phyloP scores from a whole-genome alignment of 2,888 invertebrate genomes.

The Amphipyra tragopoginis region DNA sequence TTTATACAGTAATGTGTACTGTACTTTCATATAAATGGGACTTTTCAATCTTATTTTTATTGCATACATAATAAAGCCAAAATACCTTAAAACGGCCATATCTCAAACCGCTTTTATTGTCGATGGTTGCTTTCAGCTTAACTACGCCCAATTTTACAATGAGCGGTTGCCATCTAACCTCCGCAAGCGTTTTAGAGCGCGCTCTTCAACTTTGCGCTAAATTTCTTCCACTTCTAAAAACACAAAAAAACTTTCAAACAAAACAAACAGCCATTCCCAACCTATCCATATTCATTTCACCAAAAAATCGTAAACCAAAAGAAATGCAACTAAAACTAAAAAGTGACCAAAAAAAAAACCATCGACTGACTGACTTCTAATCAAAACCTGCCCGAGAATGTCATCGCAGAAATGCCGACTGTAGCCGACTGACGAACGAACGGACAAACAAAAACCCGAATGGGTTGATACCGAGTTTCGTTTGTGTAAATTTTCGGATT shows the following conservation, averaged over 20 bases:
- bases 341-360: conserved; percentile 16
- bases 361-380: conserved; percentile 72
- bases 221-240: conserved; percentile 1
- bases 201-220: neutral
- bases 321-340: conserved; percentile 51
- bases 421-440: conserved; percentile 57
- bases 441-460: conserved; percentile 80
- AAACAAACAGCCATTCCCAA: conserved; percentile 11
- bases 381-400: conserved; percentile 82
- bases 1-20: too few species aligned
- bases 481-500: conserved; percentile 87
- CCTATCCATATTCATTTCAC: conserved; percentile 61
- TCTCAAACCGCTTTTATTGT: too few species aligned
- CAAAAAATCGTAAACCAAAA: conserved; percentile 54
- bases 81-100: too few species aligned
- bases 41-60: too few species aligned
- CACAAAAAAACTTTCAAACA: neutral
- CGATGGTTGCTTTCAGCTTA: too few species aligned
- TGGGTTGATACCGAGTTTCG: conserved; percentile 82
- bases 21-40: too few species aligned
- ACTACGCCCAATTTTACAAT: too few species aligned
- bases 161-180: too few species aligned
- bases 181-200: too few species aligned
- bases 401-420: conserved; percentile 74
- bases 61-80: too few species aligned